phyloP scores from a whole-genome alignment of 2,888 invertebrate species.

The Plutella xylostella region DNA sequence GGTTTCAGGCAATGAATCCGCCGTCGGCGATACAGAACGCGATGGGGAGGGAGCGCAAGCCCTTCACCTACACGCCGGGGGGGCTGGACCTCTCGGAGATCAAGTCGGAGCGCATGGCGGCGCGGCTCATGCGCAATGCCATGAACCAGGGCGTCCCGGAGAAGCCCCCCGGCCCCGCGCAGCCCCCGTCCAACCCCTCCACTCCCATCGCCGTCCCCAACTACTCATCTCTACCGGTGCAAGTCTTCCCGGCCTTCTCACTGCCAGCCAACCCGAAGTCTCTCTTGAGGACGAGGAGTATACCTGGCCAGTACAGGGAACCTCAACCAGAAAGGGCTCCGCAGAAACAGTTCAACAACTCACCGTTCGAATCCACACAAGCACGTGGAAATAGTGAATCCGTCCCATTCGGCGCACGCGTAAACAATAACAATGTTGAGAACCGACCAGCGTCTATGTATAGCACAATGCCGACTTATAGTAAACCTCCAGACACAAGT shows the following conservation, averaged over 20 bases:
- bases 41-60: slow-evolving; percentile 93
- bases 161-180: slow-evolving; percentile 60
- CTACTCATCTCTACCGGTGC: slow-evolving; percentile 59
- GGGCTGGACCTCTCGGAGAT: slow-evolving; percentile 93
- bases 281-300: slow-evolving; percentile 50
- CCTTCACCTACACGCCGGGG: slow-evolving; percentile 95
- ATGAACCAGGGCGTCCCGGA: slow-evolving; percentile 79
- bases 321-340: neutral
- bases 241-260: slow-evolving; percentile 73
- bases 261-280: slow-evolving; percentile 78
- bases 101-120: slow-evolving; percentile 89
- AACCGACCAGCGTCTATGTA: slow-evolving; percentile 2
- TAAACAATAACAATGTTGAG: neutral
- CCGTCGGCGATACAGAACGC: slow-evolving; percentile 90
- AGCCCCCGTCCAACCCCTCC: slow-evolving; percentile 60
- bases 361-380: slow-evolving; percentile 24
- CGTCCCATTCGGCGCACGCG: neutral
- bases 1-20: slow-evolving; percentile 66
- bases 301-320: slow-evolving; percentile 32
- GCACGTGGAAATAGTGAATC: slow-evolving; percentile 20
- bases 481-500: neutral
- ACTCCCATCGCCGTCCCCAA: slow-evolving; percentile 52
- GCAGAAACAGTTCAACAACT: neutral
- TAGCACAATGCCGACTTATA: neutral
- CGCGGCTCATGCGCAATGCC: slow-evolving; percentile 71